Evolutionary conservation across 2,113 vertebrate genomes (phyloP).

Genomic region (Pangasianodon gigas): DNA sequence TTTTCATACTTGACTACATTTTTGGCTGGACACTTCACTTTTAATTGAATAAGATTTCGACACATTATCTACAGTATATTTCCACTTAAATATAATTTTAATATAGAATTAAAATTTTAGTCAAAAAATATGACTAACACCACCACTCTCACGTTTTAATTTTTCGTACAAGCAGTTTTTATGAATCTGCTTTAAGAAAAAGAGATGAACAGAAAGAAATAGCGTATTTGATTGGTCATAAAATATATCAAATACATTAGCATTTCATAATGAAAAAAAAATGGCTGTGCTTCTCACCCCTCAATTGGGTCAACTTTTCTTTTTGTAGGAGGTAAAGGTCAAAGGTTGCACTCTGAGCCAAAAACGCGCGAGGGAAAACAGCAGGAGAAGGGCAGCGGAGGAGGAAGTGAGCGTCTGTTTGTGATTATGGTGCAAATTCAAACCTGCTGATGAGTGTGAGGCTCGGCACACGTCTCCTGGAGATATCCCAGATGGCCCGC

Average conservation of each 20-base stretch:
- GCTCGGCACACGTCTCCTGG: slow-evolving; percentile 69
- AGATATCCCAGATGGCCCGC: slow-evolving; percentile 77
- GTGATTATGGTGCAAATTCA: slow-evolving; percentile 61
- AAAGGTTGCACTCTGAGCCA: slow-evolving; percentile 55
- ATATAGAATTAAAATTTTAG: neutral
- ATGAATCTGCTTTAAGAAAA: neutral
- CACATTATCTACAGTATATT: neutral
- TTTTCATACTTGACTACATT: neutral
- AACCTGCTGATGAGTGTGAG: slow-evolving; percentile 60
- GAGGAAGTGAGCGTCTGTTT: slow-evolving; percentile 58
- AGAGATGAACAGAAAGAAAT: neutral
- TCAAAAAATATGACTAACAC: neutral
- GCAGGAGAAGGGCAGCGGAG: slow-evolving; percentile 48
- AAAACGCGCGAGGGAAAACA: slow-evolving; percentile 43
- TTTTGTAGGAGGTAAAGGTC: slow-evolving; percentile 51
- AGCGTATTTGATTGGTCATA: slow-evolving; percentile 25
- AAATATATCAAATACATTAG: slow-evolving; percentile 30
- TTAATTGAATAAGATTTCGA: neutral
- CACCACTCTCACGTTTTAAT: neutral
- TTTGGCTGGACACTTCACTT: neutral
- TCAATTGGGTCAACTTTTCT: slow-evolving; percentile 51
- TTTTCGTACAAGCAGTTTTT: neutral
- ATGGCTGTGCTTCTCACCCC: slow-evolving; percentile 18
- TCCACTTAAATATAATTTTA: neutral
- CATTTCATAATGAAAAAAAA: neutral